phyloP scores from a whole-genome alignment of 1,140 invertebrate species.

The Trichogramma pretiosum region DNA sequence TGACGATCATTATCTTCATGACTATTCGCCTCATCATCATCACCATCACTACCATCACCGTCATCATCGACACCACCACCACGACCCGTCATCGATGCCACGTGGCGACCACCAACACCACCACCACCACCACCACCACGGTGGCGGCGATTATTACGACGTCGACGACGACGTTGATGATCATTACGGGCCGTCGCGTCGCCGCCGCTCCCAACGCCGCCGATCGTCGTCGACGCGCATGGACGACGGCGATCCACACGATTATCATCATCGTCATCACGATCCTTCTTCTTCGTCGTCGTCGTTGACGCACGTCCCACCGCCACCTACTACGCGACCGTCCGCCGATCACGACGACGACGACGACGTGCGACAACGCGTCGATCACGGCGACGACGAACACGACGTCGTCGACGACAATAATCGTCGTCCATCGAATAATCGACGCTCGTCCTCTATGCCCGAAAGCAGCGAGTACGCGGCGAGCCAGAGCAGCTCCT shows the following conservation, averaged over 20 bases:
- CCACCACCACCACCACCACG: constrained; percentile 11
- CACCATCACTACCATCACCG: constrained; percentile 3
- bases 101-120: constrained; percentile 18
- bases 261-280: neutral
- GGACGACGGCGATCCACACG: constrained; percentile 24
- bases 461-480: constrained; percentile 42
- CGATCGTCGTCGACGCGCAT: constrained; percentile 28
- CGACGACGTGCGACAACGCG: constrained; percentile 8
- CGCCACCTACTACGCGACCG: too few species aligned
- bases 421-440: constrained; percentile 26
- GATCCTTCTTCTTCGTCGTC: too few species aligned
- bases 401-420: constrained; percentile 20
- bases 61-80: constrained; percentile 25
- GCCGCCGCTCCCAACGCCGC: constrained; percentile 14
- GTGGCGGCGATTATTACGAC: constrained; percentile 22
- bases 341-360: constrained; percentile 3
- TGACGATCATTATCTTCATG: neutral
- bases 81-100: too few species aligned
- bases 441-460: constrained; percentile 41
- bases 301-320: too few species aligned
- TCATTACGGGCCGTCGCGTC: constrained; percentile 23
- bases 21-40: too few species aligned
- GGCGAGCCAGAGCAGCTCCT: constrained; percentile 37
- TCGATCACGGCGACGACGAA: neutral
- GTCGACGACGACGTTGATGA: constrained; percentile 18